phyloP scores from a whole-genome alignment of 1,140 invertebrate genomes.

The Danaus plexippus region DNA sequence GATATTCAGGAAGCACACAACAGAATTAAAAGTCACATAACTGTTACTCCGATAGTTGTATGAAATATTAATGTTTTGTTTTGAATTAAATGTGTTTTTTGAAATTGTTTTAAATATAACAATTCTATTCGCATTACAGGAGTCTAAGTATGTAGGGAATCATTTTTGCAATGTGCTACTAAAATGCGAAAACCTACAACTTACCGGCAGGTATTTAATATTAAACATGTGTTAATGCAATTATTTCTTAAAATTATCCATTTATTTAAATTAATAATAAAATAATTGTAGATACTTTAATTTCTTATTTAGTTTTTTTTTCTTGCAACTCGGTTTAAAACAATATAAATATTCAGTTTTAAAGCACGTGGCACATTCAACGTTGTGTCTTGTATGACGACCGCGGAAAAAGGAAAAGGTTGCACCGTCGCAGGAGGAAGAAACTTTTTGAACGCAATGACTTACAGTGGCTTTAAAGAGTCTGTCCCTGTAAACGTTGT shows the following conservation, averaged over 20 bases:
- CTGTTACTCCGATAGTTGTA: too few relatives aligned
- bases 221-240: too few relatives aligned
- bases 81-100: too few relatives aligned
- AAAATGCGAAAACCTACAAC: constrained; percentile 33
- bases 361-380: constrained; percentile 30
- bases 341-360: constrained; percentile 19
- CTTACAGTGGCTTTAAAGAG: constrained; percentile 23
- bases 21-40: too few relatives aligned
- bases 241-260: too few relatives aligned
- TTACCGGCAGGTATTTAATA: constrained; percentile 27
- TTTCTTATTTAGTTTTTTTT: too few relatives aligned
- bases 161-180: constrained; percentile 27
- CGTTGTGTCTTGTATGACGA: constrained; percentile 18
- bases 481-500: constrained; percentile 28
- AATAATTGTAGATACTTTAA: too few relatives aligned
- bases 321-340: background rate
- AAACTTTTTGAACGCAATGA: constrained; percentile 27
- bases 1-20: too few relatives aligned
- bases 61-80: too few relatives aligned
- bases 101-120: too few relatives aligned
- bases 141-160: constrained; percentile 26
- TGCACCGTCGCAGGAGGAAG: constrained; percentile 26
- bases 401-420: constrained; percentile 28
- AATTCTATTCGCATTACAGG: too few relatives aligned
- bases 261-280: too few relatives aligned